Conservation (phyloP, 2,113 vertebrate genomes). For the Hoplias malabaricus region DNA sequence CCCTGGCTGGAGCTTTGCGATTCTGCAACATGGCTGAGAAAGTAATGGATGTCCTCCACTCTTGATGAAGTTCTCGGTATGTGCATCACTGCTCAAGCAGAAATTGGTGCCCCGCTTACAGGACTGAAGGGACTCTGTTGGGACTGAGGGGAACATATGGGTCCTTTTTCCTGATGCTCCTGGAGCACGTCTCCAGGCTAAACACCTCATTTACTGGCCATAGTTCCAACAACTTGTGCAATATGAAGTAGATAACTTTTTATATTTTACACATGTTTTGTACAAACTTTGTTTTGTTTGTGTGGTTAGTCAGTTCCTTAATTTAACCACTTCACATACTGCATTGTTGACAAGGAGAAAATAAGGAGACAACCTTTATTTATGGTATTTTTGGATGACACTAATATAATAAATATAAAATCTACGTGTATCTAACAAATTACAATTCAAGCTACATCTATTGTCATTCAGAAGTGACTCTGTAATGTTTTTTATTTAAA, state of each 20-base stretch:
- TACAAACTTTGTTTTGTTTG: neutral
- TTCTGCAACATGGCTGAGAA: conserved; percentile 14
- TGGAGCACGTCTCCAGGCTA: neutral
- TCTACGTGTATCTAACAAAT: too few relatives aligned
- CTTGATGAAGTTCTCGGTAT: conserved; percentile 47
- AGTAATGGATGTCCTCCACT: conserved; percentile 46
- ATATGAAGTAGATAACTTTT: neutral
- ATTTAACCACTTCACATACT: too few relatives aligned
- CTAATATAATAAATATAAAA: too few relatives aligned
- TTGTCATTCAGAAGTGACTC: too few relatives aligned
- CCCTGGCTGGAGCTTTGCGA: neutral
- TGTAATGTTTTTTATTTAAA: too few relatives aligned
- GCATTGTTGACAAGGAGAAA: too few relatives aligned
- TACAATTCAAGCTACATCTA: too few relatives aligned
- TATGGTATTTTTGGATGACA: too few relatives aligned
- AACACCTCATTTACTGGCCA: neutral
- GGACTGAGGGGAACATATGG: too few relatives aligned
- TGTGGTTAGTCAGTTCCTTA: neutral
- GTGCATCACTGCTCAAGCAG: conserved; percentile 45
- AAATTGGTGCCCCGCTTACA: conserved; percentile 35
- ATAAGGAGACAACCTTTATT: too few relatives aligned
- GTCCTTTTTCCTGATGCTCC: conserved; percentile 27
- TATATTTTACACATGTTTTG: neutral
- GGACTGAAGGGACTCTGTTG: neutral
- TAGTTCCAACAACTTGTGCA: neutral